Percentiles rank a stretch among this genome's conserved stretches.
Evolutionary conservation across 2,113 vertebrate species (phyloP).

Genomic region (Onychorhynchus coronatus): DNA sequence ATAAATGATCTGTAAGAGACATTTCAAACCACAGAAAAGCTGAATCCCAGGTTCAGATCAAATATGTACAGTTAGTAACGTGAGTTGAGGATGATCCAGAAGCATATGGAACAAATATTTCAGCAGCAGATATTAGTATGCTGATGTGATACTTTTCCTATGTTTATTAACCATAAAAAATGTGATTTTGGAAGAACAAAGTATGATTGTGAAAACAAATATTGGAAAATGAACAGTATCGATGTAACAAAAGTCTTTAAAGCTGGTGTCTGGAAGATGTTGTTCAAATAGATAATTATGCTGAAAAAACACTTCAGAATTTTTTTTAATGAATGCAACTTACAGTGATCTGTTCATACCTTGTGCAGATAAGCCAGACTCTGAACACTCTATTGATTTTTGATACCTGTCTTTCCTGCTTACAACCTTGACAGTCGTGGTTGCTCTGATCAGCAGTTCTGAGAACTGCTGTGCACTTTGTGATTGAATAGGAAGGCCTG

Average conservation of each 20-base stretch:
- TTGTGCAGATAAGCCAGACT: neutral
- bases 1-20: conserved; percentile 49
- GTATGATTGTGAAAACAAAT: neutral
- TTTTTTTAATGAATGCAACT: neutral
- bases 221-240: neutral
- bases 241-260: neutral
- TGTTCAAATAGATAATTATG: neutral
- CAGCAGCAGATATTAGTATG: conserved; percentile 23
- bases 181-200: neutral
- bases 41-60: conserved; percentile 14
- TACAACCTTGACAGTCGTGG: neutral
- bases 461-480: neutral
- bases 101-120: conserved; percentile 30
- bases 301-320: neutral
- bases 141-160: conserved; percentile 7
- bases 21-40: conserved; percentile 33
- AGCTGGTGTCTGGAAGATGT: neutral
- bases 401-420: neutral
- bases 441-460: neutral
- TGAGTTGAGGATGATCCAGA: conserved; percentile 24
- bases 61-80: neutral
- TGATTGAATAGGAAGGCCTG: neutral
- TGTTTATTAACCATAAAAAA: conserved; percentile 29
- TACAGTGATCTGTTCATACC: neutral
- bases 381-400: neutral